Evolutionary conservation across 2,888 invertebrate genomes (phyloP).

Genomic region (Zygaena filipendulae): DNA sequence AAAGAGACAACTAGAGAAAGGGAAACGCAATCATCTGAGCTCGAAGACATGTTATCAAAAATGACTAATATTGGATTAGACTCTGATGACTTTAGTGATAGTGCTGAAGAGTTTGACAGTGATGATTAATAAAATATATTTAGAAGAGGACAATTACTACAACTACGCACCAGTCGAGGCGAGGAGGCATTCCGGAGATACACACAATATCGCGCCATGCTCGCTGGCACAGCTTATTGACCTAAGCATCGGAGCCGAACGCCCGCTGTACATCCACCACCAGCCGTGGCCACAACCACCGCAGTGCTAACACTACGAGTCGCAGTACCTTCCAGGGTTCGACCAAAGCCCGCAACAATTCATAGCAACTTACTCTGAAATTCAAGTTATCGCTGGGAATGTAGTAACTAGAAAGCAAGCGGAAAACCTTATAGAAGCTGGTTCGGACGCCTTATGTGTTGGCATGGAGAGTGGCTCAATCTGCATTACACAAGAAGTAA

Average conservation of each 20-base stretch:
- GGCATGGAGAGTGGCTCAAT: slow-evolving; percentile 99
- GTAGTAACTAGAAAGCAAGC: slow-evolving; percentile 98
- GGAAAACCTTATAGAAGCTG: slow-evolving; percentile 96
- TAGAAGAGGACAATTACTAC: slow-evolving; percentile 53
- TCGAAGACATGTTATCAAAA: slow-evolving; percentile 34
- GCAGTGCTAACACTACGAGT: slow-evolving; percentile 35
- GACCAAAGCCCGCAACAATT: slow-evolving; percentile 42
- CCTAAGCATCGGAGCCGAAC: slow-evolving; percentile 49
- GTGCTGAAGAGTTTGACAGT: slow-evolving; percentile 19
- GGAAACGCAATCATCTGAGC: too few relatives aligned
- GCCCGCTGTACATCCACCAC: slow-evolving; percentile 27
- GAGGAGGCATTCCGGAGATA: slow-evolving; percentile 31
- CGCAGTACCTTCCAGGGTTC: slow-evolving; percentile 22
- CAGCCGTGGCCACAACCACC: slow-evolving; percentile 39
- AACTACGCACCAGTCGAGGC: slow-evolving; percentile 44
- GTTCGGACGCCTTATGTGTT: slow-evolving; percentile 95
- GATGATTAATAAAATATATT: slow-evolving; percentile 14
- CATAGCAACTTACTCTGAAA: slow-evolving; percentile 76
- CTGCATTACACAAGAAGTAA: slow-evolving; percentile 98
- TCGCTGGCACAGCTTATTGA: slow-evolving; percentile 58
- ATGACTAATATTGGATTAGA: slow-evolving; percentile 29
- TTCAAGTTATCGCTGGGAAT: slow-evolving; percentile 97
- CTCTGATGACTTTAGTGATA: slow-evolving; percentile 28
- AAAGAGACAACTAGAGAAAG: too few relatives aligned
- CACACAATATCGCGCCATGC: slow-evolving; percentile 37